Evolutionary conservation across 1,140 invertebrate species (phyloP).

Genomic region (Kradibia gibbosae): DNA sequence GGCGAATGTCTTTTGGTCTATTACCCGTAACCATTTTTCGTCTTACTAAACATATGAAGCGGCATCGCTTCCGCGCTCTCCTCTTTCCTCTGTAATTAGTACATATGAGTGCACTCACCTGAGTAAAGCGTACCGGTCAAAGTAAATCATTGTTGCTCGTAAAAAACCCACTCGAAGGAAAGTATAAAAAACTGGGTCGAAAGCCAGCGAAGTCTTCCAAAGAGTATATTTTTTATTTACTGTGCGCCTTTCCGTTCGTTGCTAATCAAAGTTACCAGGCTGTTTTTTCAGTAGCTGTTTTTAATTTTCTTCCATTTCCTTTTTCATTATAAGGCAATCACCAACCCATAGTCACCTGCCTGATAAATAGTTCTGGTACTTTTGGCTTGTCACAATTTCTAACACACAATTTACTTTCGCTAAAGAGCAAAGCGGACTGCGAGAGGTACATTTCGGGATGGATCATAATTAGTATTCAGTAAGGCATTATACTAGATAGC

Average conservation of each 20-base stretch:
- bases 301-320: background rate
- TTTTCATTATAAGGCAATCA: too few relatives aligned
- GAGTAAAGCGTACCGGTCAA: background rate
- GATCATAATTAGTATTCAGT: slow-evolving; percentile 1
- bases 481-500: background rate
- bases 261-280: background rate
- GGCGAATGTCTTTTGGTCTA: too few relatives aligned
- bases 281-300: background rate
- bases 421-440: background rate
- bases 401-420: background rate
- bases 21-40: too few relatives aligned
- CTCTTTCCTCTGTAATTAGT: slow-evolving; percentile 30
- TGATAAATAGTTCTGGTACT: too few relatives aligned
- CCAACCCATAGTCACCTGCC: too few relatives aligned
- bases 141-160: slow-evolving; percentile 18
- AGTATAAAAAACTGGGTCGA: too few relatives aligned
- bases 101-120: background rate
- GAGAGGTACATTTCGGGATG: background rate
- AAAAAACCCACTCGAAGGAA: slow-evolving; percentile 13
- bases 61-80: background rate
- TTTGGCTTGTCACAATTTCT: background rate
- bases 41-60: too few relatives aligned
- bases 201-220: background rate
- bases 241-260: background rate
- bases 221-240: too few relatives aligned